Conservation (phyloP, 2,113 vertebrate genomes). For the Campylomormyrus tamandua region DNA sequence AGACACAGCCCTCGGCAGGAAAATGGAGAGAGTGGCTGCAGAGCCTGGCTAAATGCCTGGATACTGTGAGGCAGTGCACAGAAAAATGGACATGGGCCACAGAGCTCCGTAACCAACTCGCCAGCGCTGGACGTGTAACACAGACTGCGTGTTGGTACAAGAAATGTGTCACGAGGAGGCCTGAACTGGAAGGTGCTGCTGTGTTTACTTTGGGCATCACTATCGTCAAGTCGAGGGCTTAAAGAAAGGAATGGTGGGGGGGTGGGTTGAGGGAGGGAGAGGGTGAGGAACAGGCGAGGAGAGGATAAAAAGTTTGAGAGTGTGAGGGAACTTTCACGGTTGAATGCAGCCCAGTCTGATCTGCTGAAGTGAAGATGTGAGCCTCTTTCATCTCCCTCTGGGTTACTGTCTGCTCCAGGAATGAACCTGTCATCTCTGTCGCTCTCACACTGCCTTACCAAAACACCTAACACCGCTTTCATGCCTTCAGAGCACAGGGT, state of each 20-base stretch:
- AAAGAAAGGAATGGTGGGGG: conserved; percentile 1
- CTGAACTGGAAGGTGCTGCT: not conserved
- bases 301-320: conserved; percentile 21
- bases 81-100: not conserved
- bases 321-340: conserved; percentile 49
- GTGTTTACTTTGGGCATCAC: not conserved
- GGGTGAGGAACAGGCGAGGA: not conserved
- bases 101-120: not conserved
- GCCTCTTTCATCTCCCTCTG: conserved; percentile 96
- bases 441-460: conserved; percentile 71
- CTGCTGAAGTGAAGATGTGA: conserved; percentile 81
- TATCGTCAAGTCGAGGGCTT: not conserved
- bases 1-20: not conserved
- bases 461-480: conserved; percentile 73
- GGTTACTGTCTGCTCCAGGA: conserved; percentile 91
- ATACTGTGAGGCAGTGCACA: not conserved
- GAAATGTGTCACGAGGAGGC: not conserved
- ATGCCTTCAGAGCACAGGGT: conserved; percentile 44
- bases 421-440: conserved; percentile 93
- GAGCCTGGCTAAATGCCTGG: not conserved
- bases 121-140: not conserved
- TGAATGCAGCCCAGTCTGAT: conserved; percentile 59
- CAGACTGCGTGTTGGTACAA: not conserved
- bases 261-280: conserved; percentile 14
- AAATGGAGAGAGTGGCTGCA: not conserved